phyloP scores from a whole-genome alignment of 2,797 vertebrate species.

The Coregonus ussuriensis region DNA sequence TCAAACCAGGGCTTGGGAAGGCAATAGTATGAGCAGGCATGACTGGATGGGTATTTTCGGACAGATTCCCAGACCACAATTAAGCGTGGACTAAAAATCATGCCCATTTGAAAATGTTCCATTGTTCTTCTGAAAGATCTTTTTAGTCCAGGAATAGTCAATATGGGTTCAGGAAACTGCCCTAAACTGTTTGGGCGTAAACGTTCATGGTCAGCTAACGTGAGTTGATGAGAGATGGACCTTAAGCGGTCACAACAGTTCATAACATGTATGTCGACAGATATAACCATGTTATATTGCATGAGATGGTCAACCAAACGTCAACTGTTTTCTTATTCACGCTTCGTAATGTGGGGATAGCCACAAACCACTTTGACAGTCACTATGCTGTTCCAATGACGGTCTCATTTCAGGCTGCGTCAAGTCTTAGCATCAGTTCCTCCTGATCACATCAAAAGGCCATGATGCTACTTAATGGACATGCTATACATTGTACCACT shows the following conservation, averaged over 20 bases:
- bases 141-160: background rate
- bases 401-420: background rate
- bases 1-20: constrained; percentile 34
- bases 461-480: constrained; percentile 24
- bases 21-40: constrained; percentile 22
- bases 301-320: constrained; percentile 23
- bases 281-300: background rate
- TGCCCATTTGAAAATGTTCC: constrained; percentile 32
- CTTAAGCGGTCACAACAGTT: background rate
- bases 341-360: constrained; percentile 27
- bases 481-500: constrained; percentile 44
- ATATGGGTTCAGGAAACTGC: background rate
- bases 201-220: background rate
- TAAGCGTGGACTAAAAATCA: background rate
- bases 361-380: constrained; percentile 21
- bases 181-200: background rate
- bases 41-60: constrained; percentile 16
- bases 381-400: background rate
- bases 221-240: background rate
- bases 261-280: constrained; percentile 3
- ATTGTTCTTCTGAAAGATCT: background rate
- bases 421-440: constrained; percentile 4
- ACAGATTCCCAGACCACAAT: background rate
- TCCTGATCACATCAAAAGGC: constrained; percentile 38
- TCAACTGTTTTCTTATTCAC: constrained; percentile 30